Conservation (phyloP, 2,888 invertebrate species). For the Lumbricus terrestris region DNA sequence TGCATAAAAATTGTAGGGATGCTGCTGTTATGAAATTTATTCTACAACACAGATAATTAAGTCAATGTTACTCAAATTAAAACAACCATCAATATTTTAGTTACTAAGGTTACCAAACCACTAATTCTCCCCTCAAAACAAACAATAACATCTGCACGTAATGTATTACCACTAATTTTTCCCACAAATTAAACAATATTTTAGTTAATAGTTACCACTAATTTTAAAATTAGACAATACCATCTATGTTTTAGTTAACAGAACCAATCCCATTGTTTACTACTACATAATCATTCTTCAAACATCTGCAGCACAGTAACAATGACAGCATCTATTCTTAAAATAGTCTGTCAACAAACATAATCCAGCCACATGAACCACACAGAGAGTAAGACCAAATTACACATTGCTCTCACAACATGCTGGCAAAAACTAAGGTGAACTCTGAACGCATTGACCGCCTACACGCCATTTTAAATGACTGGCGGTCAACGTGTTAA, state of each 20-base stretch:
- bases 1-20: not conserved
- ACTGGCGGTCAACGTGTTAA: too few relatives aligned
- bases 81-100: not conserved
- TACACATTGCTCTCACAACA: not conserved
- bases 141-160: too few relatives aligned
- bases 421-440: not conserved
- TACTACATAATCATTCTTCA: not conserved
- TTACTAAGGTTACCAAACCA: not conserved
- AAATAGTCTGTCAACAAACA: not conserved
- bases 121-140: too few relatives aligned
- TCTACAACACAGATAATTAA: not conserved
- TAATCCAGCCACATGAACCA: not conserved
- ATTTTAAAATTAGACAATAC: not conserved
- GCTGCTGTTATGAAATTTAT: not conserved
- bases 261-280: not conserved
- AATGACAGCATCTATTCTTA: not conserved
- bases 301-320: constrained; percentile 3
- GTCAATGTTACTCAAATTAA: not conserved
- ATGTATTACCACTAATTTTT: too few relatives aligned
- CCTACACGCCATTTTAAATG: too few relatives aligned
- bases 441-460: too few relatives aligned
- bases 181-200: too few relatives aligned
- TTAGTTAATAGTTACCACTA: not conserved
- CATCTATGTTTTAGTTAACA: not conserved
- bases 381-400: not conserved